A percentile compares a stretch with the other conserved stretches of the same genome.
These are phyloP conservation scores for Perognathus longimembris DNA, from an alignment of 2,113 vertebrate species.

Conservation along the genomic window DNA sequence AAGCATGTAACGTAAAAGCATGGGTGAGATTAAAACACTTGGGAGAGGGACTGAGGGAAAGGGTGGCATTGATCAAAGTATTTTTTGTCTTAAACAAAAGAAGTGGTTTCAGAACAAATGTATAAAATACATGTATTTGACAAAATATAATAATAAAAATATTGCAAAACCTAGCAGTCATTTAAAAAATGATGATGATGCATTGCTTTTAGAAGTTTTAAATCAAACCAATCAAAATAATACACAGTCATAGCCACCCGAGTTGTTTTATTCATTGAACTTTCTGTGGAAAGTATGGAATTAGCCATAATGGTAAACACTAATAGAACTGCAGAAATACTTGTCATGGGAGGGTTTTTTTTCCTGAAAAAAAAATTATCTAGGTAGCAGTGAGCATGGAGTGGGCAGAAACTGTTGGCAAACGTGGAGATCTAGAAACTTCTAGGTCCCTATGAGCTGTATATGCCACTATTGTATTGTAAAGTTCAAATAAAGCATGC, in stretches of 20 bases:
- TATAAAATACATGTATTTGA: background rate
- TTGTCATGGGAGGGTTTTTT: background rate
- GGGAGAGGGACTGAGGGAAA: too few species aligned
- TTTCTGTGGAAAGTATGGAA: background rate
- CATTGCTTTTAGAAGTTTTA: background rate
- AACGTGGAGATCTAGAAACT: background rate
- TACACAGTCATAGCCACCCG: background rate
- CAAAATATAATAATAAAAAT: background rate
- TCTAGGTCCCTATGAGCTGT: background rate
- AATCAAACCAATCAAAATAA: background rate
- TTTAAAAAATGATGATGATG: background rate
- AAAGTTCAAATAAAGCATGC: background rate
- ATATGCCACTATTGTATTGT: background rate
- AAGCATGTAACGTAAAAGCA: too few species aligned
- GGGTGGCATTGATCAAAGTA: background rate
- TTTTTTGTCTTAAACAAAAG: slow-evolving; percentile 4
- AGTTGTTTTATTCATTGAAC: background rate
- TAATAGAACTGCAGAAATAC: background rate
- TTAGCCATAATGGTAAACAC: background rate
- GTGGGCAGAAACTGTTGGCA: background rate
- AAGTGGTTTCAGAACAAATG: background rate
- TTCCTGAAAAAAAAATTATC: background rate
- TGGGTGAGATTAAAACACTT: too few species aligned
- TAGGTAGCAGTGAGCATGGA: background rate
- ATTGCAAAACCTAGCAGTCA: background rate